Conservation (phyloP, 1,140 invertebrate species). For the Solenopsis invicta region DNA sequence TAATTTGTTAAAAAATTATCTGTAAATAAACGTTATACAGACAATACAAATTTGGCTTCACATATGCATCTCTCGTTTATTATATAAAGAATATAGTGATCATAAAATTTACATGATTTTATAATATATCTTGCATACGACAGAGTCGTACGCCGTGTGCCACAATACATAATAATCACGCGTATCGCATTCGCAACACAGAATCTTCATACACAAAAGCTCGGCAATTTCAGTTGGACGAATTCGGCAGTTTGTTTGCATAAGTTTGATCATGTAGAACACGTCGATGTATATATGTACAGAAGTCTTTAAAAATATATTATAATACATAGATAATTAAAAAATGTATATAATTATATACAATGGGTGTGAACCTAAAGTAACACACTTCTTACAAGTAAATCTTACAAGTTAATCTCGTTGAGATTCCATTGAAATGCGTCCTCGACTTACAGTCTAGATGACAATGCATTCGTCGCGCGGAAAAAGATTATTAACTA, state of each 20-base stretch:
- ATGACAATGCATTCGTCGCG: slow-evolving; percentile 31
- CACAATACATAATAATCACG: slow-evolving; percentile 45
- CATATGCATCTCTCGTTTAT: slow-evolving; percentile 77
- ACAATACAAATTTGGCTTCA: slow-evolving; percentile 5
- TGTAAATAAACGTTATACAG: slow-evolving; percentile 65
- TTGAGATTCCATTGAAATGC: slow-evolving; percentile 27
- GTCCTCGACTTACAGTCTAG: background rate
- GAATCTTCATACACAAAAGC: slow-evolving; percentile 81
- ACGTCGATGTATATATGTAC: slow-evolving; percentile 75
- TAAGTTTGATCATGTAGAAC: slow-evolving; percentile 65
- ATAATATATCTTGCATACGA: slow-evolving; percentile 78
- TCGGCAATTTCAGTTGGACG: slow-evolving; percentile 84
- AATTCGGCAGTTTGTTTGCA: slow-evolving; percentile 74
- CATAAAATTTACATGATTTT: slow-evolving; percentile 82
- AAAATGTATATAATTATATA: slow-evolving; percentile 75
- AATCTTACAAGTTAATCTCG: slow-evolving; percentile 68
- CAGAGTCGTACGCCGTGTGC: slow-evolving; percentile 1
- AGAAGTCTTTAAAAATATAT: slow-evolving; percentile 81
- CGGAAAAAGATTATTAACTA: slow-evolving; percentile 32
- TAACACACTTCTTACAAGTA: slow-evolving; percentile 58
- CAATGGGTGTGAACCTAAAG: slow-evolving; percentile 71
- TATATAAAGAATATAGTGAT: slow-evolving; percentile 83
- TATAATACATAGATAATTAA: slow-evolving; percentile 79
- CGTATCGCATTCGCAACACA: slow-evolving; percentile 27
- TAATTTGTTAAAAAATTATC: slow-evolving; percentile 70